Evolutionary conservation across 2,888 invertebrate species (phyloP), one percentile per base, ranked within the genome.

Genomic region (Arge pagana): DNA sequence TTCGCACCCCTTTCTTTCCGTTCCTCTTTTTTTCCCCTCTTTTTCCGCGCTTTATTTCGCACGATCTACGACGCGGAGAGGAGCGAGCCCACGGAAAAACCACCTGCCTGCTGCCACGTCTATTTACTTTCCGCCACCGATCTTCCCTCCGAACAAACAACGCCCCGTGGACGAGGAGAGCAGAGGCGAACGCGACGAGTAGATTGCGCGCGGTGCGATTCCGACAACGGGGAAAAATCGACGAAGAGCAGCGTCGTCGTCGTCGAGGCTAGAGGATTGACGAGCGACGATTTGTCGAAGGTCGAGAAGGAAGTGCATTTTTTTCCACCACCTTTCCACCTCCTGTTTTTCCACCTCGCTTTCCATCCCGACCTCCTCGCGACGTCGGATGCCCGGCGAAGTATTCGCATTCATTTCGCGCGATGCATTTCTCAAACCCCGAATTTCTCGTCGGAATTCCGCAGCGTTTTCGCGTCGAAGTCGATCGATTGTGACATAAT

Each of bases 81-180:
- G n/a, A n/a, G n/a, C n/a, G n/a, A n/a, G n/a, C n/a, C n/a, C n/a
- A 5, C 15, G 15, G 18, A 45, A 45, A 23, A 23, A 33, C 35
- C 31, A 21, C n/a, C 30, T 23, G 19, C 7, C n/a, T 30, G 4
- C 30, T 19, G 7, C 19, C 21, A 42, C 28, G n/a, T n/a, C n/a
- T n/a, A n/a, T n/a, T 26, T 26, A 30, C 30, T 15, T 23, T n/a
- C 23, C 21, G 13, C 45, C 16, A 26, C 65, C 61, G 60, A 59
- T 62, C 60, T 64, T 59, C 63, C 63, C 57, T 53, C 60, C 57
- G 54, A 63, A 65, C 65, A 64, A 70, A 66, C 64, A 67, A 62
- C 63, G 55, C 54, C 51, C 54, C 35, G 41, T 48, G 39, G 24
- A 48, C 48, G 37, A 52, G 52, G 31, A 53, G 55, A 57, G 57